Base-by-base conservation (phyloP, 2,888 invertebrate species). In the Cataglyphis livida region DNA sequence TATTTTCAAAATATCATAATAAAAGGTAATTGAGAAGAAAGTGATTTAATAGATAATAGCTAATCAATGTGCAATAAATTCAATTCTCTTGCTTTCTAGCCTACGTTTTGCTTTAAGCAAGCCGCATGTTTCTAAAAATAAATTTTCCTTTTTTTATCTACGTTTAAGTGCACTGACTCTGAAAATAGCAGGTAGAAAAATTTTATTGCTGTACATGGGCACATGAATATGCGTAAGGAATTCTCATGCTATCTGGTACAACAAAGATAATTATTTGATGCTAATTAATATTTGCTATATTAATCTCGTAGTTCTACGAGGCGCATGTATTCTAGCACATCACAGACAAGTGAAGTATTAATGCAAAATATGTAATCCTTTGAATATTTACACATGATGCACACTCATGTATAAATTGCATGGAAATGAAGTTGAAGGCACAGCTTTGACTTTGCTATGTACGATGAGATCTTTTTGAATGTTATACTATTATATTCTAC, bases 121-220 rank as follows among this genome's bases (percentile, higher is more conserved):
- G 0, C 10, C 25, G 62, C 59, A 82, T 28, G 35, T 38, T 6
- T 25, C 25, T 25, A 25, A 54, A 28, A 2, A 10, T 44, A 25
- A 78, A 59, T 59, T n/a, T 6, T 68, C 15, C 15, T 18, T 35
- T 35, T 35, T 35, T 35, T 68, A n/a, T 76, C 51, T 35, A 57
- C 59, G 41, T 76, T 48, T 44, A 25, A 32, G 62, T 70, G 71
- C 61, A 65, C 28, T 59, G 75, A 81, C 48, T 44, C 48, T 70
- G 64, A 83, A 85, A 84, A 71, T 84, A 79, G 62, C 73, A 28
- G 65, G 78, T 35, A 38, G 76, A 83, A 73, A 81, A 83, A 87
- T 85, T 76, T 41, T 61, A 78, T 83, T 78, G 81, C 78, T 79
- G 65, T 79, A 32, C 35, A 41, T 35, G 48, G 59, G 65, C 15